Percentiles rank a stretch among this genome's conserved stretches.
These are phyloP conservation scores for Valencia hispanica DNA, from an alignment of 2,797 vertebrate species.

Conservation along the genomic window DNA sequence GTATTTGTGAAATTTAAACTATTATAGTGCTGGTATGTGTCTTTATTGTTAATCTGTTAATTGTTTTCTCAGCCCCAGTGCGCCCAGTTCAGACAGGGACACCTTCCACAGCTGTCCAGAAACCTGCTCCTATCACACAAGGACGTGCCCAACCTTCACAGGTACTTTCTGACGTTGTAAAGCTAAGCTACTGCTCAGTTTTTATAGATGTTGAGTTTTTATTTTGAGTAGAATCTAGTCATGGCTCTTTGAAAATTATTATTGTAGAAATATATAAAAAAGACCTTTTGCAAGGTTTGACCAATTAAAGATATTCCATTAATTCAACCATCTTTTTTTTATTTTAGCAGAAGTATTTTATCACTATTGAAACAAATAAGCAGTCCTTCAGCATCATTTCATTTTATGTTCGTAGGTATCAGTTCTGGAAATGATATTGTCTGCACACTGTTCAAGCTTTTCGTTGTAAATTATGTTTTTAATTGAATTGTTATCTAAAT, in stretches of 20 bases:
- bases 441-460: too few species aligned
- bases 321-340: too few species aligned
- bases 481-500: too few species aligned
- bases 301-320: too few species aligned
- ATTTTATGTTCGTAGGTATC: background rate
- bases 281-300: background rate
- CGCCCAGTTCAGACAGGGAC: constrained; percentile 76
- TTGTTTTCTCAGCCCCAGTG: constrained; percentile 59
- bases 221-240: background rate
- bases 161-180: constrained; percentile 63
- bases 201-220: background rate
- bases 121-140: constrained; percentile 78
- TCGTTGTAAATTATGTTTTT: too few species aligned
- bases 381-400: background rate
- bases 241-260: background rate
- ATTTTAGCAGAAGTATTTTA: background rate
- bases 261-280: background rate
- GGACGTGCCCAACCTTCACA: constrained; percentile 75
- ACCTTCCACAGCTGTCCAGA: constrained; percentile 75
- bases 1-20: background rate
- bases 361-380: background rate
- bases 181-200: background rate
- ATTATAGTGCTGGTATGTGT: background rate
- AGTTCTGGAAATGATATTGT: background rate
- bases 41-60: constrained; percentile 10